Conservation (phyloP, 2,113 vertebrate genomes). For the Ammodytes dubius region DNA sequence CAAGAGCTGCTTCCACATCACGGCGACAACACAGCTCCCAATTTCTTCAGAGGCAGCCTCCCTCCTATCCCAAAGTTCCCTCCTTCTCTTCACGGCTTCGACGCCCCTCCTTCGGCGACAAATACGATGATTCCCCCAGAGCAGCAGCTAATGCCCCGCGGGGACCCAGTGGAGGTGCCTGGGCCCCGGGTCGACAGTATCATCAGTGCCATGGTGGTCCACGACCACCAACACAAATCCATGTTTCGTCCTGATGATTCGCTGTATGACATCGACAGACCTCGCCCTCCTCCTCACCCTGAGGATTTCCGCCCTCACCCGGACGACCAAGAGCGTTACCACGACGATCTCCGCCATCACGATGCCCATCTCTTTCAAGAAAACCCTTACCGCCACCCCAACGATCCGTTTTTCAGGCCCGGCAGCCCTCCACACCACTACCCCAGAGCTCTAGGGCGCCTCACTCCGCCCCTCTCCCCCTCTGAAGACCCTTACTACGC, state of each 20-base stretch:
- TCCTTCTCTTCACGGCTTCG: conserved; percentile 70
- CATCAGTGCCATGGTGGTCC: conserved; percentile 70
- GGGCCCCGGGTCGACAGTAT: conserved; percentile 29
- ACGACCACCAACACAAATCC: conserved; percentile 80
- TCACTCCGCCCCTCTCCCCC: conserved; percentile 58
- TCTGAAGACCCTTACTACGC: conserved; percentile 71
- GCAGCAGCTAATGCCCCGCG: background rate
- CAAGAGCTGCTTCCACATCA: conserved; percentile 48
- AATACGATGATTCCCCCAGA: conserved; percentile 30
- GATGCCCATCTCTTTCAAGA: conserved; percentile 40
- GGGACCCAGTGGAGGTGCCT: background rate
- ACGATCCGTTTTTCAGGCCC: conserved; percentile 44
- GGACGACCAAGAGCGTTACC: conserved; percentile 70
- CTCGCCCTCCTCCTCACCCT: conserved; percentile 17
- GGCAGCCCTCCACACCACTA: conserved; percentile 53
- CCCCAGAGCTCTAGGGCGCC: conserved; percentile 51
- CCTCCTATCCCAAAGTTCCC: conserved; percentile 82
- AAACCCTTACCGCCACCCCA: conserved; percentile 31
- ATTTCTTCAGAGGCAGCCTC: conserved; percentile 68
- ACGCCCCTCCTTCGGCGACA: background rate
- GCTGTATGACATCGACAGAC: conserved; percentile 10
- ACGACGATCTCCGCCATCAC: conserved; percentile 9
- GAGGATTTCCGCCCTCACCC: conserved; percentile 33
- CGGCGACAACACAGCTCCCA: conserved; percentile 1
- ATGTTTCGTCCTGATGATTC: conserved; percentile 45